Conservation (phyloP, 1,140 invertebrate species). For the Drosophila yakuba region DNA sequence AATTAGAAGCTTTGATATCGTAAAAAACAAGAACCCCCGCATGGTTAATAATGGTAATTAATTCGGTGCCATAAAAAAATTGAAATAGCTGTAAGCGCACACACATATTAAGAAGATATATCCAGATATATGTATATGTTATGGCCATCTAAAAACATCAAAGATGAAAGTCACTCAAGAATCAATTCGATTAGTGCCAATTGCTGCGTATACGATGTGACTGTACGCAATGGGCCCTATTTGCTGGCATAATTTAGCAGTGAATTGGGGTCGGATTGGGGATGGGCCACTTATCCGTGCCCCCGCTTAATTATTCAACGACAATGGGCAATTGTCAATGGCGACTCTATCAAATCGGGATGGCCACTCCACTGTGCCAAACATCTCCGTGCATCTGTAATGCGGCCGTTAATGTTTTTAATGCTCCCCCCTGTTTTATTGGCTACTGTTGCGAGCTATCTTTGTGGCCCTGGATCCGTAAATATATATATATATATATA, state of each 20-base stretch:
- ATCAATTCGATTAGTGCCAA: constrained; percentile 49
- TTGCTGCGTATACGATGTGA: constrained; percentile 23
- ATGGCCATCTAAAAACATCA: constrained; percentile 1
- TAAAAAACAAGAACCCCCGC: neutral
- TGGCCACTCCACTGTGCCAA: constrained; percentile 25
- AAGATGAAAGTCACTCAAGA: constrained; percentile 20
- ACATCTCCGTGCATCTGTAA: constrained; percentile 58
- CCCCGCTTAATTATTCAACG: constrained; percentile 70
- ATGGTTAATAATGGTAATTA: constrained; percentile 34
- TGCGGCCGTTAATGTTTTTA: constrained; percentile 78
- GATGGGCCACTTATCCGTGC: constrained; percentile 27
- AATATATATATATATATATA: constrained; percentile 1
- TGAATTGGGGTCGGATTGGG: constrained; percentile 32
- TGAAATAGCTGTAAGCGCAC: constrained; percentile 4
- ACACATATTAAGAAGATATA: neutral
- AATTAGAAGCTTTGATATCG: constrained; percentile 31
- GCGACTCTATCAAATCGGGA: constrained; percentile 52
- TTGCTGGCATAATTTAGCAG: constrained; percentile 57
- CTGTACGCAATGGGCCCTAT: constrained; percentile 29
- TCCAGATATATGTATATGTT: neutral
- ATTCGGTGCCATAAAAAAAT: constrained; percentile 19
- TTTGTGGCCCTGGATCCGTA: neutral
- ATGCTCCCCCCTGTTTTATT: constrained; percentile 69
- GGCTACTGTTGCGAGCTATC: constrained; percentile 53
- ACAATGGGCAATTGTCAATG: constrained; percentile 52